Evolutionary conservation across 1,140 invertebrate genomes (phyloP).

Genomic region (Vollenhovia emeryi): DNA sequence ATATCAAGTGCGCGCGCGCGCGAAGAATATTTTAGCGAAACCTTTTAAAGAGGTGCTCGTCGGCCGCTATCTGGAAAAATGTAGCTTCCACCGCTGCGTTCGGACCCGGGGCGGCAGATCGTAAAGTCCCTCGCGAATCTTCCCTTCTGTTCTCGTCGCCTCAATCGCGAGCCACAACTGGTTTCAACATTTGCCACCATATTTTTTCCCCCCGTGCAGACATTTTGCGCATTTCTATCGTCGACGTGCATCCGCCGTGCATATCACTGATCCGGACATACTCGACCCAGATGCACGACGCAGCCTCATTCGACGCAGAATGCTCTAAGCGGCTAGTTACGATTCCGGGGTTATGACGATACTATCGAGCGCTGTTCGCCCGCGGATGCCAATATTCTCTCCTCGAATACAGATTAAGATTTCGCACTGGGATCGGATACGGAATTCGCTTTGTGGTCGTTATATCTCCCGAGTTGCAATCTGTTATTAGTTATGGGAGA

Average conservation of each 20-base stretch:
- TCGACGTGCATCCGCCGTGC: not conserved
- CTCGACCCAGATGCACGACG: conserved; percentile 19
- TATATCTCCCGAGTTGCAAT: not conserved
- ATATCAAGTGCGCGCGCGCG: not conserved
- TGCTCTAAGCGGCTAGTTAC: conserved; percentile 15
- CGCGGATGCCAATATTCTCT: conserved; percentile 33
- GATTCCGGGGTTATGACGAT: conserved; percentile 21
- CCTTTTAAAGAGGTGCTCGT: not conserved
- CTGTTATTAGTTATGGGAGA: conserved; percentile 30
- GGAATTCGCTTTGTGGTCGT: conserved; percentile 36
- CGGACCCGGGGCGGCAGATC: not conserved
- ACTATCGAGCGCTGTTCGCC: conserved; percentile 12
- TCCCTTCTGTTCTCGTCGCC: not conserved
- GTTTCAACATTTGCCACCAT: not conserved
- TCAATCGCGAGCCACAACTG: not conserved
- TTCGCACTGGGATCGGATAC: not conserved
- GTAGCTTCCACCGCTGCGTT: not conserved
- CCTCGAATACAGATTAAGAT: conserved; percentile 44
- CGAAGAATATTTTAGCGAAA: not conserved
- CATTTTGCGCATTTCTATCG: conserved; percentile 19
- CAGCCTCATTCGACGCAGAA: not conserved
- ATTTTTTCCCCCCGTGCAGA: not conserved
- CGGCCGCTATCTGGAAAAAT: not conserved
- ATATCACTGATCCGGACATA: not conserved
- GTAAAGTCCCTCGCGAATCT: conserved; percentile 1